Conservation (phyloP, 2,888 invertebrate genomes). For the Spilarctia lutea region DNA sequence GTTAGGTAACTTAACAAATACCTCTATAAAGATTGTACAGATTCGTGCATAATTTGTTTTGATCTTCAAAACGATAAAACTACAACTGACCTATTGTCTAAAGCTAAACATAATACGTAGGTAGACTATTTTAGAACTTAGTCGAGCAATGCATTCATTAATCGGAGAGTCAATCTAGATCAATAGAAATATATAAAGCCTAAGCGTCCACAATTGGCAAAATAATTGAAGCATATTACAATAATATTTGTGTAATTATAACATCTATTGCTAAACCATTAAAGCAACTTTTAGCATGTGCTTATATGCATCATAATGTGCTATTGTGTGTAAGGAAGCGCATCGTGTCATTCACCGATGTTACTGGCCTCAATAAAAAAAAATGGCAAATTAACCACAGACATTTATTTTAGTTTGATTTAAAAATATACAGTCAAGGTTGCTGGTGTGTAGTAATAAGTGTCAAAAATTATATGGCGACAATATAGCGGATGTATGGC, state of each 20-base stretch:
- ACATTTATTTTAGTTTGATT: constrained; percentile 26
- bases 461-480: too few species aligned
- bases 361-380: constrained; percentile 47
- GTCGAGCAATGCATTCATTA: neutral
- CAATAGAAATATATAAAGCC: constrained; percentile 25
- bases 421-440: constrained; percentile 12
- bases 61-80: neutral
- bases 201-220: constrained; percentile 25
- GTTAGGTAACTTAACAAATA: too few species aligned
- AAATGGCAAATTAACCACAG: constrained; percentile 56
- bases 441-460: neutral
- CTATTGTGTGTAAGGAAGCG: constrained; percentile 41
- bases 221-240: constrained; percentile 33
- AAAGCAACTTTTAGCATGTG: constrained; percentile 25
- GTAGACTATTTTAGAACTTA: neutral
- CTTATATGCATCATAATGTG: constrained; percentile 19
- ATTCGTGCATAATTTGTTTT: neutral
- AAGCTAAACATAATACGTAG: neutral
- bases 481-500: neutral
- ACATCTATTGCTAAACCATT: constrained; percentile 4
- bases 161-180: constrained; percentile 7
- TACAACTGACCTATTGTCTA: neutral
- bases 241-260: constrained; percentile 14
- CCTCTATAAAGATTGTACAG: too few species aligned
- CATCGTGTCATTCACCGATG: constrained; percentile 58